These are phyloP conservation scores for Junonia oenone DNA, from an alignment of 2,888 invertebrate species.

Conservation along the genomic window DNA sequence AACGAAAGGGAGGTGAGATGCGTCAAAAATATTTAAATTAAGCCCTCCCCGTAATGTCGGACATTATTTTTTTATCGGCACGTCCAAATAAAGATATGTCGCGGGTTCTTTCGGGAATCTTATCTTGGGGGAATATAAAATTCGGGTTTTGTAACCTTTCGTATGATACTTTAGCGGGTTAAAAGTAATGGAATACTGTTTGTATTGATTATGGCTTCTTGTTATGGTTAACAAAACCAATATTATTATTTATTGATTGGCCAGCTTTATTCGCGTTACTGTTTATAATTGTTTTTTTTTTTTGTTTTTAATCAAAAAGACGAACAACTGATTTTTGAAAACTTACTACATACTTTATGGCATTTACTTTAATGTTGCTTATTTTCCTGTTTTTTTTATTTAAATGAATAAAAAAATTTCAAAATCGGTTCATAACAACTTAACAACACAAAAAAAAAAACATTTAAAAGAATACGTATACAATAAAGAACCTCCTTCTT, in stretches of 20 bases:
- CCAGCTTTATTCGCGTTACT: neutral
- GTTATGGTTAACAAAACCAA: neutral
- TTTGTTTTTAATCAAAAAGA: neutral
- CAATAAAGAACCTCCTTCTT: no score
- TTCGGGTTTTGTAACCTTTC: constrained; percentile 9
- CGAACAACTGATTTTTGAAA: no score
- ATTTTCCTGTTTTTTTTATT: no score
- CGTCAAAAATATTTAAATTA: constrained; percentile 74
- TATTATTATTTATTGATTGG: neutral
- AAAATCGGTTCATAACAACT: no score
- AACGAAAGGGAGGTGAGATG: constrained; percentile 38
- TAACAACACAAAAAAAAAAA: no score
- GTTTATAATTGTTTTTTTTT: neutral
- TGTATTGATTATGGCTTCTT: neutral
- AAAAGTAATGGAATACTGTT: neutral
- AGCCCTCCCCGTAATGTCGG: constrained; percentile 68
- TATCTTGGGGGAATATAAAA: constrained; percentile 33
- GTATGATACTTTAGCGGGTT: neutral
- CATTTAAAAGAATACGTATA: no score
- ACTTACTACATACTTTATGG: no score
- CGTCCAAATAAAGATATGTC: constrained; percentile 68
- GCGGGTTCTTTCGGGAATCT: constrained; percentile 41
- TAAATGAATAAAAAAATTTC: no score
- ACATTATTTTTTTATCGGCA: constrained; percentile 77
- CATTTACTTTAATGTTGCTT: no score